Base-by-base conservation (phyloP, 2,797 vertebrate genomes). In the Aldrovandia affinis region DNA sequence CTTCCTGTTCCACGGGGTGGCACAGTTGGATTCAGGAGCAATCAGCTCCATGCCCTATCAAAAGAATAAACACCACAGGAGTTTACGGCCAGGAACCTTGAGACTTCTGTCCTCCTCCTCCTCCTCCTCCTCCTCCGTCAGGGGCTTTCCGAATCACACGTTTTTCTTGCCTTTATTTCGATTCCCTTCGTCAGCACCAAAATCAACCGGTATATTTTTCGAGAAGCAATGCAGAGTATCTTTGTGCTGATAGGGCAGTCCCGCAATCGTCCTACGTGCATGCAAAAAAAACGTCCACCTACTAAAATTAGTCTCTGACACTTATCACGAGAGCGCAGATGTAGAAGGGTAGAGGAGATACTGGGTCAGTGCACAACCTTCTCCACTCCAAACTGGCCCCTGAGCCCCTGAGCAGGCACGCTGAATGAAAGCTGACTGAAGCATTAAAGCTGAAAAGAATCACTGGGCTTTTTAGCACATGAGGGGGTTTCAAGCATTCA, bases 251-350 rank as follows among this genome's bases (percentile, higher is more conserved):
- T 57, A 84, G 50, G 42, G 39, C 61, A 30, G 84, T 85, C 61
- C 59, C 68, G 84, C 57, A 86, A 36, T 50, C n/a, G 5, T 63
- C 15, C n/a, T 78, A 44, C 42, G 57, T 59, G 55, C 44, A 5
- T 65, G 15, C 33, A 65, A 20, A 47, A 52, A 39, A 39, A 83
- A 83, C 87, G 55, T 68, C 88, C 84, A 59, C 84, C 70, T 77
- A 83, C 90, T 92, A 93, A 91, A 91, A 91, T 93, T 93, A 92
- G 89, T 55, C 81, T 44, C 85, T 86, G 88, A 86, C 87, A 88
- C 89, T 91, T 93, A 91, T 93, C 88, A 3, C 61, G 83, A 65
- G 78, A 86, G 85, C 81, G 82, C 84, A 84, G 87, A 87, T 86
- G 80, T 87, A 83, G 85, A 83, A 86, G 87, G 83, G 80, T 75